Evolutionary conservation across 2,113 vertebrate genomes (phyloP).

Genomic region (Otocyon megalotis): DNA sequence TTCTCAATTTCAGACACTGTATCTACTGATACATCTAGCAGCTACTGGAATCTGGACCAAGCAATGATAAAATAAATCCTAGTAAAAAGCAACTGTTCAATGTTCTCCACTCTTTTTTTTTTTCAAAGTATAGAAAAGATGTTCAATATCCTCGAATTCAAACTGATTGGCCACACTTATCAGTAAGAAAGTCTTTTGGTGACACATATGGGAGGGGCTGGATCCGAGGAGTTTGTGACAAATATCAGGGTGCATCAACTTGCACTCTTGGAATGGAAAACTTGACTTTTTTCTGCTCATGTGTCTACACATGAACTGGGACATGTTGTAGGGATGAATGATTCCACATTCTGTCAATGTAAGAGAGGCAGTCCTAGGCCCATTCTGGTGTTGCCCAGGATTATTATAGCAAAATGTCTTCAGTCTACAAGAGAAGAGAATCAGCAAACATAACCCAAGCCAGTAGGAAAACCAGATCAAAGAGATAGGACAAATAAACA

Average conservation of each 20-base stretch:
- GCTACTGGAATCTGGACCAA: slow-evolving; percentile 82
- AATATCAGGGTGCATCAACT: slow-evolving; percentile 20
- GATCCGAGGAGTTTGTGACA: slow-evolving; percentile 9
- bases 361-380: neutral
- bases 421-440: neutral
- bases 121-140: slow-evolving; percentile 46
- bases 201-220: slow-evolving; percentile 32
- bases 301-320: slow-evolving; percentile 66
- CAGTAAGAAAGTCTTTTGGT: slow-evolving; percentile 60
- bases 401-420: neutral
- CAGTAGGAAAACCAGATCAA: neutral
- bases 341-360: slow-evolving; percentile 35
- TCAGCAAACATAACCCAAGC: neutral
- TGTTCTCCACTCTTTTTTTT: neutral
- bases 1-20: slow-evolving; percentile 63
- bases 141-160: neutral
- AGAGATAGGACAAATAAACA: neutral
- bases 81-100: rapidly evolving
- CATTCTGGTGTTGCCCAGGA: neutral
- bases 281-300: neutral
- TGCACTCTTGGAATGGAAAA: neutral
- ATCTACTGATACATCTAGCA: slow-evolving; percentile 29
- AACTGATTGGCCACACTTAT: slow-evolving; percentile 73
- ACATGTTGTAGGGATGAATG: slow-evolving; percentile 79
- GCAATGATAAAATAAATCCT: slow-evolving; percentile 67